Evolutionary conservation across 2,113 vertebrate species (phyloP).

Genomic region (Mirounga angustirostris): DNA sequence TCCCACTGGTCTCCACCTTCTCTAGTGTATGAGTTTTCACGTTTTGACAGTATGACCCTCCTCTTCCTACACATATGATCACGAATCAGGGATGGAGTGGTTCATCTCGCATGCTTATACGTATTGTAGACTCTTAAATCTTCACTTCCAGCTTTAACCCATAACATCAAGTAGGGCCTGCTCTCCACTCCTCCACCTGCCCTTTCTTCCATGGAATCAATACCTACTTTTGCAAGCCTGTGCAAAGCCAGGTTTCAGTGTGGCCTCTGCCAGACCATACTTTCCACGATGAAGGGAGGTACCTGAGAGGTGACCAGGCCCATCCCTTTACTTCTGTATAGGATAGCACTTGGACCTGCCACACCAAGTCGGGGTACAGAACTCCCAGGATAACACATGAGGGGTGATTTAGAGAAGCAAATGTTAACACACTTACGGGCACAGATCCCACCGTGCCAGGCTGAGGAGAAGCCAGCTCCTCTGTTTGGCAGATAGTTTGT

Average conservation of each 20-base stretch:
- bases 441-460: neutral
- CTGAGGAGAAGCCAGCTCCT: neutral
- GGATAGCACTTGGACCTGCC: neutral
- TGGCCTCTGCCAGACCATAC: neutral
- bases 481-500: neutral
- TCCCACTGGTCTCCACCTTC: neutral
- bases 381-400: neutral
- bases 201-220: neutral
- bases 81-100: neutral
- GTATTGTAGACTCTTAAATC: neutral
- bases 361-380: neutral
- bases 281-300: neutral
- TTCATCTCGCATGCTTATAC: neutral
- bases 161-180: neutral
- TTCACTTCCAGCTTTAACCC: neutral
- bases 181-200: too few species aligned
- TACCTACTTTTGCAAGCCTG: neutral
- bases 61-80: neutral
- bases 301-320: neutral
- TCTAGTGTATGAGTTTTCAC: neutral
- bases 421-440: neutral
- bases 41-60: neutral
- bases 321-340: neutral
- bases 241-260: neutral
- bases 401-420: neutral